Evolutionary conservation across 1,140 invertebrate species (phyloP).

Genomic region (Diorhabda sublineata): DNA sequence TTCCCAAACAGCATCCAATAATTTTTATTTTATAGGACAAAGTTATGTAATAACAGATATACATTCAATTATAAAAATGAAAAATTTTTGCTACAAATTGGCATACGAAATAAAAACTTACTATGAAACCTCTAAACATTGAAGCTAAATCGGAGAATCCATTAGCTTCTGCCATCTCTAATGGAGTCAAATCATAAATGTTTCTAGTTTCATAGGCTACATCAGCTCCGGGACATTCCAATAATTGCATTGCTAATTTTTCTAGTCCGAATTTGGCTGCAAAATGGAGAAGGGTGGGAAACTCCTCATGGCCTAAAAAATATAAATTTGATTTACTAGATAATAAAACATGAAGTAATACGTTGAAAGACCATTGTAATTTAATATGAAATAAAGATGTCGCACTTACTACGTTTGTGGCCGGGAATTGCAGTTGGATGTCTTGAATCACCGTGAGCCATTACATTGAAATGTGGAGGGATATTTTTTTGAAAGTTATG

Average conservation of each 20-base stretch:
- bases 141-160: conserved; percentile 67
- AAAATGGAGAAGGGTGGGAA: conserved; percentile 84
- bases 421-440: conserved; percentile 42
- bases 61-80: no score
- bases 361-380: background rate
- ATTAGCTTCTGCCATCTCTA: conserved; percentile 69
- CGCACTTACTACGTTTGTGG: conserved; percentile 43
- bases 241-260: conserved; percentile 71
- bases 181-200: conserved; percentile 69
- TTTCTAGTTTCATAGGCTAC: conserved; percentile 75
- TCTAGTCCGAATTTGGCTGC: conserved; percentile 80
- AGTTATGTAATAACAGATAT: no score
- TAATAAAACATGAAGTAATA: background rate
- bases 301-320: conserved; percentile 67
- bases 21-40: no score
- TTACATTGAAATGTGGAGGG: conserved; percentile 72
- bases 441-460: conserved; percentile 53
- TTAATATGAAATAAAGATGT: background rate
- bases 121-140: conserved; percentile 71
- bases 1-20: no score
- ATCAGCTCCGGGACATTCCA: conserved; percentile 80
- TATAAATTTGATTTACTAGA: background rate
- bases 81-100: no score
- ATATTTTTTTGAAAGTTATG: conserved; percentile 76
- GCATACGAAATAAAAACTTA: conserved; percentile 40